phyloP scores from a whole-genome alignment of 2,797 vertebrate genomes.

The Pogonophryne albipinna region DNA sequence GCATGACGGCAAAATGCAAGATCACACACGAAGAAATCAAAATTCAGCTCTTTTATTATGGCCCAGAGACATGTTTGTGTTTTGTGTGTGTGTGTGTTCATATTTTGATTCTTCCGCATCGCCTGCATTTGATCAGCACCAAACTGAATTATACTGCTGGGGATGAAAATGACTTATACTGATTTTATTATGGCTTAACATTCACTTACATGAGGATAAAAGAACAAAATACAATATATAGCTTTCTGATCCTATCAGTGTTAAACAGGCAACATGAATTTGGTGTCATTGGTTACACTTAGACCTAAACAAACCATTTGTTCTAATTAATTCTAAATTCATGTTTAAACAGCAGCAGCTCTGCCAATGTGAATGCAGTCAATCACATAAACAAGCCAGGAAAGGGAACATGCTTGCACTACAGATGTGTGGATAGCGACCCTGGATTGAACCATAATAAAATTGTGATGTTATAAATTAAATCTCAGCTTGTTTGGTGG shows the following conservation, averaged over 20 bases:
- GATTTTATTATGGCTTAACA: slow-evolving; percentile 8
- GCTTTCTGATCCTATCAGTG: slow-evolving; percentile 6
- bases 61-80: slow-evolving; percentile 10
- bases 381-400: not conserved
- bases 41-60: slow-evolving; percentile 25
- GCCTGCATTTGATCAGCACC: slow-evolving; percentile 12
- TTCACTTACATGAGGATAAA: not conserved
- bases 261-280: not conserved
- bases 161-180: slow-evolving; percentile 3
- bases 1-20: slow-evolving; percentile 29
- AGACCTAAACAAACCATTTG: slow-evolving; percentile 11
- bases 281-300: not conserved
- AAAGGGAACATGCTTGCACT: not conserved
- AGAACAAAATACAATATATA: not conserved
- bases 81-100: slow-evolving; percentile 1
- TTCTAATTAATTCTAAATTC: slow-evolving; percentile 6
- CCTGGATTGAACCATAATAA: slow-evolving; percentile 1
- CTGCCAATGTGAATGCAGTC: not conserved
- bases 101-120: slow-evolving; percentile 6
- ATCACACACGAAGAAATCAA: slow-evolving; percentile 18
- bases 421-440: not conserved
- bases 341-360: slow-evolving; percentile 12
- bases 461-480: not conserved
- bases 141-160: not conserved
- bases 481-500: slow-evolving; percentile 6